These are phyloP conservation scores for Bufotes viridis DNA, from an alignment of 2,797 vertebrate species.

Conservation along the genomic window DNA sequence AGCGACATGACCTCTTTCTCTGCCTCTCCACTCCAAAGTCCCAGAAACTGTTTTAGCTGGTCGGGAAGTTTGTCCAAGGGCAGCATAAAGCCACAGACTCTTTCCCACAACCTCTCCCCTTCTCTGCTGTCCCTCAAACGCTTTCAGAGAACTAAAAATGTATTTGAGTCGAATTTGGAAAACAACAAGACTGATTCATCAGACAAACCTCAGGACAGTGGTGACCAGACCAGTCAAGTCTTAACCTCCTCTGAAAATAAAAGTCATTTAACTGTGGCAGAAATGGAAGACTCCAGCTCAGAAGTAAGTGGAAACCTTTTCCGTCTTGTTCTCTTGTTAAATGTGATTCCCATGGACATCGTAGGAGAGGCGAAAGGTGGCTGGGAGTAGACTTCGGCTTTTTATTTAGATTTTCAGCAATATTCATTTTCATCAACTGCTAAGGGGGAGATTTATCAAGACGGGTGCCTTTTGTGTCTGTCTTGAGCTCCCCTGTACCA, in stretches of 20 bases:
- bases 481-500: no score
- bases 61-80: conserved; percentile 67
- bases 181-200: not conserved
- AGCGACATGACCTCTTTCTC: not conserved
- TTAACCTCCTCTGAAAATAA: conserved; percentile 5
- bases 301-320: conserved; percentile 68
- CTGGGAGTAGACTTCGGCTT: no score
- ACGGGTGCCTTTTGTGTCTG: no score
- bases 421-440: no score
- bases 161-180: conserved; percentile 22
- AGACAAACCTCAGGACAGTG: not conserved
- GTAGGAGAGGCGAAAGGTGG: no score
- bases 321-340: not conserved
- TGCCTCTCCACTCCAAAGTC: conserved; percentile 58
- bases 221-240: conserved; percentile 13
- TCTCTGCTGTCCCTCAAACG: conserved; percentile 71
- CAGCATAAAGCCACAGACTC: conserved; percentile 57
- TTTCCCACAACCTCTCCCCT: conserved; percentile 58
- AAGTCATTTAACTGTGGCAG: not conserved
- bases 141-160: conserved; percentile 73
- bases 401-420: no score
- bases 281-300: conserved; percentile 58
- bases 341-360: no score
- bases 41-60: conserved; percentile 78
- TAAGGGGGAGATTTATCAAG: no score